Conservation (phyloP, 2,888 invertebrate species). For the Eupithecia subfuscata region DNA sequence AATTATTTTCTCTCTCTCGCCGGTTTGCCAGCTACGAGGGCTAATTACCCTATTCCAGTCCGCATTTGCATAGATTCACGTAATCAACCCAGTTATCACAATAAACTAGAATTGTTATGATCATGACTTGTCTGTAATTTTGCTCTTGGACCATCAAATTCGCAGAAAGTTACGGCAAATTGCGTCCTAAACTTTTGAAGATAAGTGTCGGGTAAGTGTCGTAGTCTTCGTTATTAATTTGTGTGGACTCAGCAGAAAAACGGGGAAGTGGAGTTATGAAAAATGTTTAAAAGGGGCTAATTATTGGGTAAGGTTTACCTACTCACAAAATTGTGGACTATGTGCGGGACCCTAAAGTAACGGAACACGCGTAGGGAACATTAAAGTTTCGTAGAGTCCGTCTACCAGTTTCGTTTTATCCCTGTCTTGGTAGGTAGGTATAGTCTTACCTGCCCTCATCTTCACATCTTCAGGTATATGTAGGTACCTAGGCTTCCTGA, state of each 20-base stretch:
- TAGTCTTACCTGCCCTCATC: too few relatives aligned
- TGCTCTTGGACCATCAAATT: conserved; percentile 12
- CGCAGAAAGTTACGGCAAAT: conserved; percentile 9
- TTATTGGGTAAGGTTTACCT: too few relatives aligned
- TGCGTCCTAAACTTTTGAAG: not conserved
- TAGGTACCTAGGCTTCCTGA: too few relatives aligned
- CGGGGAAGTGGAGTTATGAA: too few relatives aligned
- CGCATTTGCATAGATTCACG: conserved; percentile 22
- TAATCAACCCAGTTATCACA: conserved; percentile 3
- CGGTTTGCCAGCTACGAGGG: conserved; percentile 3
- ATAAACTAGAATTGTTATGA: conserved; percentile 9
- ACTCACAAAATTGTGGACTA: too few relatives aligned
- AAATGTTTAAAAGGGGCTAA: too few relatives aligned
- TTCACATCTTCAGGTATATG: too few relatives aligned
- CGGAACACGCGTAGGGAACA: too few relatives aligned
- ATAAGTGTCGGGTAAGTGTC: not conserved
- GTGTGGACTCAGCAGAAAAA: not conserved
- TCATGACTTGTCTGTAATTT: conserved; percentile 6
- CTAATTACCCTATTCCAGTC: conserved; percentile 16
- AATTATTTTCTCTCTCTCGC: conserved; percentile 9
- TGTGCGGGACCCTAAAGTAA: too few relatives aligned
- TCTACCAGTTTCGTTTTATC: too few relatives aligned
- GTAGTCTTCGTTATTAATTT: not conserved
- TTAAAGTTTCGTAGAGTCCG: too few relatives aligned
- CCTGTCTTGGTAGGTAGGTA: too few relatives aligned